phyloP scores from a whole-genome alignment of 2,113 vertebrate genomes.

The Brachyistius frenatus region DNA sequence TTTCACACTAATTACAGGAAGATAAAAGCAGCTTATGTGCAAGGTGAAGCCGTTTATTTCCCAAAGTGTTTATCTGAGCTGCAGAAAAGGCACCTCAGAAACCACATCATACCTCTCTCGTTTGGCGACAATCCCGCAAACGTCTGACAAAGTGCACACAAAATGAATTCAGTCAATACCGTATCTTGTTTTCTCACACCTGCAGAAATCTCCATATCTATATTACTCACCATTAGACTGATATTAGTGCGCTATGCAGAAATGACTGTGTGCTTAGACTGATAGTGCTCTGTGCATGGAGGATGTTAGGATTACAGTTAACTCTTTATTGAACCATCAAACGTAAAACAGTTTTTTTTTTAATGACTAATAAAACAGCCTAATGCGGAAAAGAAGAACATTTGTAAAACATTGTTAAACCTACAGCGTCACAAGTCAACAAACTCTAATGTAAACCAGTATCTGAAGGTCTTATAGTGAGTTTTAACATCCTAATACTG shows the following conservation, averaged over 20 bases:
- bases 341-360: too few species aligned
- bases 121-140: background rate
- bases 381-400: background rate
- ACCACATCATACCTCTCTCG: too few species aligned
- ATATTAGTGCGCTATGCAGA: constrained; percentile 63
- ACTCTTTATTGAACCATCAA: constrained; percentile 32
- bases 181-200: constrained; percentile 67
- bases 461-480: too few species aligned
- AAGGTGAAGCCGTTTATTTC: background rate
- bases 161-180: constrained; percentile 51
- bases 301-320: constrained; percentile 28
- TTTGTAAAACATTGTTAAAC: background rate
- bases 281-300: constrained; percentile 48
- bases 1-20: background rate
- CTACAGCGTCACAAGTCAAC: background rate
- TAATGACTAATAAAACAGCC: constrained; percentile 7
- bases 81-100: background rate
- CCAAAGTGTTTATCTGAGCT: background rate
- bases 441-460: too few species aligned
- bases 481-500: too few species aligned
- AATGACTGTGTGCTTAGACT: constrained; percentile 52
- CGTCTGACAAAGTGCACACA: background rate
- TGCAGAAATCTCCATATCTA: constrained; percentile 74
- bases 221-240: constrained; percentile 61
- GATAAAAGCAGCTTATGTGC: background rate